Conservation (phyloP, 2,797 vertebrate genomes). For the Epinephelus awoara region DNA sequence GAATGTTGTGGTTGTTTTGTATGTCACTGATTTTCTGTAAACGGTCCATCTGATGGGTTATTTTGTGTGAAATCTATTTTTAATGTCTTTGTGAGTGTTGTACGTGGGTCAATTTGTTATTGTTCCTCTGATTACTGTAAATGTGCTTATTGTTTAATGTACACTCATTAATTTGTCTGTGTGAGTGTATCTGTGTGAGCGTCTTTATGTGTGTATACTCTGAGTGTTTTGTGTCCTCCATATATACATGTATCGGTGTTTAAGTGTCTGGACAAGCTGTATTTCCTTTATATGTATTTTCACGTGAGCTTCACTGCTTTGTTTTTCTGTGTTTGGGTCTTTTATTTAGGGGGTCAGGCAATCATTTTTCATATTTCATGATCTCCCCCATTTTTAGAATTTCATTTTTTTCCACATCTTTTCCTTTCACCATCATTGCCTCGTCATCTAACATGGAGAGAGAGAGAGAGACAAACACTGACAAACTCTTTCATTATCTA, state of each 20-base stretch:
- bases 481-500: neutral
- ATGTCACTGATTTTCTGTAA: constrained; percentile 53
- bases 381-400: neutral
- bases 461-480: constrained; percentile 25
- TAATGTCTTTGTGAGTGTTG: constrained; percentile 52
- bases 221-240: constrained; percentile 52
- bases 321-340: constrained; percentile 45
- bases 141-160: constrained; percentile 52
- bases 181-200: constrained; percentile 52
- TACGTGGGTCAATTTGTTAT: constrained; percentile 36
- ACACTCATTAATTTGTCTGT: constrained; percentile 41
- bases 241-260: constrained; percentile 49
- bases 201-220: constrained; percentile 30
- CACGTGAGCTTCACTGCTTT: constrained; percentile 45
- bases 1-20: constrained; percentile 75
- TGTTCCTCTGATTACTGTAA: constrained; percentile 39
- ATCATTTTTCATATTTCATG: constrained; percentile 31
- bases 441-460: constrained; percentile 13
- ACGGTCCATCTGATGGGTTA: constrained; percentile 49
- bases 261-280: constrained; percentile 32
- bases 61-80: constrained; percentile 48
- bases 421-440: constrained; percentile 9
- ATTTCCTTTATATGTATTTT: constrained; percentile 46
- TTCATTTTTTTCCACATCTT: constrained; percentile 17
- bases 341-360: constrained; percentile 31